Evolutionary conservation across 2,113 vertebrate species (phyloP), one percentile per base, ranked within the genome.

Genomic region (Siphamia tubifer): DNA sequence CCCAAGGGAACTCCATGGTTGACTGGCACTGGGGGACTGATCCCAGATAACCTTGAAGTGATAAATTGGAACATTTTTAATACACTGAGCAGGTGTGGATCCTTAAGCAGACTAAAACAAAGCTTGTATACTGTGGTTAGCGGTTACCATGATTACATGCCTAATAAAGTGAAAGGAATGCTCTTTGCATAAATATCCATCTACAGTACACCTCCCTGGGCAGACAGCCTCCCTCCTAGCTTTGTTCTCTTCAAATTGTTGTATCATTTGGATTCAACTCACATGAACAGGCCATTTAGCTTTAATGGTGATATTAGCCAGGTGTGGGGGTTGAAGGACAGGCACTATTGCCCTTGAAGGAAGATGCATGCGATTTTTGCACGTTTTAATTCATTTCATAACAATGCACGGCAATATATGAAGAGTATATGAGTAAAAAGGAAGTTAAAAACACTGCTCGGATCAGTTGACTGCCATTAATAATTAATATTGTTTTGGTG

Each of bases 201-300:
- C 16, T n/a, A n/a, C 36, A 54, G 15, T 21, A 15, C 36, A 54
- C 4, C 28, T n/a, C 52, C 44, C 38, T 31, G 48, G 40, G 31
- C 23, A 36, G 24, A 34, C 47, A 10, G 8, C n/a, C 36, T n/a
- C 17, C 21, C 8, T 6, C 12, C 72, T 21, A n/a, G 45, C 47
- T 68, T 36, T 68, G 16, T 25, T 43, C 42, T 31, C 42, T 52
- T 39, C 32, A 32, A 32, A 6, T 43, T 27, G 24, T 10, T 6
- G 20, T 32, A 23, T 65, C 15, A 43, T 68, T 73, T 73, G 16
- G 63, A 76, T 68, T 76, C 52, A 58, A 42, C 40, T 70, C 70
- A 68, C 67, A 56, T 1, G 10, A 57, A 39, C 4, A 17, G 19
- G 7, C 15, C 40, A 54, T 67, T 64, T 60, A 52, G 52, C 28